These are phyloP conservation scores for Eremophila alpestris DNA, from an alignment of 2,797 vertebrate species.

Conservation along the genomic window DNA sequence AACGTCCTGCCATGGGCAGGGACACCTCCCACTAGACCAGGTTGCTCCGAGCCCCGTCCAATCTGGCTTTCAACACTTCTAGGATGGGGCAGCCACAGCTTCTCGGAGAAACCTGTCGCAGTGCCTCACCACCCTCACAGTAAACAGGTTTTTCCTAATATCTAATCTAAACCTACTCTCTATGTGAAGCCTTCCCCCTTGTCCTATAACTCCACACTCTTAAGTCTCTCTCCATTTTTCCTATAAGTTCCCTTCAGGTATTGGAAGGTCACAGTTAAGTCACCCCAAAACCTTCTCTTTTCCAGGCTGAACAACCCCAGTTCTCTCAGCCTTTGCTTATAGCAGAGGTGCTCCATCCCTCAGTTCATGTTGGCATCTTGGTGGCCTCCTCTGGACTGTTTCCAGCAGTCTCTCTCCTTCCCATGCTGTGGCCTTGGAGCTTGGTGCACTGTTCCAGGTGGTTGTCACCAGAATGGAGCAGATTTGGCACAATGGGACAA, in stretches of 20 bases:
- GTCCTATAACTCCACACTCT: accelerated
- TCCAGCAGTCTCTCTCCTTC: neutral
- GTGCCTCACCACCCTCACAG: neutral
- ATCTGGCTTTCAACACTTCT: neutral
- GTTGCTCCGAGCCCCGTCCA: neutral
- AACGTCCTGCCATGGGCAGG: neutral
- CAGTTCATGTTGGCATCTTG: neutral
- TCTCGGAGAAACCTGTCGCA: neutral
- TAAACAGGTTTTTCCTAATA: neutral
- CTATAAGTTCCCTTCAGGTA: neutral
- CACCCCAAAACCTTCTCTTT: neutral
- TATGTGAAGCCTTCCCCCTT: neutral
- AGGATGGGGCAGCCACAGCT: neutral
- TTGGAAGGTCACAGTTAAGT: neutral
- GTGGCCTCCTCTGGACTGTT: neutral
- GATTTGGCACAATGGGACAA: neutral
- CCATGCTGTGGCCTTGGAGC: neutral
- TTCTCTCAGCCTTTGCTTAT: neutral
- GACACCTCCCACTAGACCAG: neutral
- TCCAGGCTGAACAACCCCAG: neutral
- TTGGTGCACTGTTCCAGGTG: neutral
- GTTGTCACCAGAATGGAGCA: neutral
- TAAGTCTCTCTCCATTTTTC: neutral
- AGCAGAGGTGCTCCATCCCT: neutral
- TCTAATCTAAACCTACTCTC: neutral